Base-by-base conservation (phyloP, 2,888 invertebrate species). In the Sinotaia quadrata region DNA sequence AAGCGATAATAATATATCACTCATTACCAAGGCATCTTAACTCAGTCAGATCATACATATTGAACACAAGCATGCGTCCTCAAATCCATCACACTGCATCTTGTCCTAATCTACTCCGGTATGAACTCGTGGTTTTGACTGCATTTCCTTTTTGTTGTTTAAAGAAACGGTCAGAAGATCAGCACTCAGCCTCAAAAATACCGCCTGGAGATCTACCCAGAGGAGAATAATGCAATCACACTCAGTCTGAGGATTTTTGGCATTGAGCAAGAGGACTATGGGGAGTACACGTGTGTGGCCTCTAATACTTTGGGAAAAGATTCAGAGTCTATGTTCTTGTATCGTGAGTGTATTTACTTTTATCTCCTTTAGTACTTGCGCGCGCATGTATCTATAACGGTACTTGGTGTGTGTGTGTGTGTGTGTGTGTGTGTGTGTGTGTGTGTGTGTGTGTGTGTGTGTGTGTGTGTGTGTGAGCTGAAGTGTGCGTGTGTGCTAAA, bases 231-330 rank as follows among this genome's bases (percentile, higher is more conserved):
- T 29, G 78, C 79, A 24, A 73, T 75, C 4, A 75, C 77, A 1
- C 65, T 81, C 21, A 77, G 76, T 24, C 68, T 82, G 54, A 67
- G 74, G 15, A 79, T 81, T 54, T 62, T 68, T 18, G 54, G 73
- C 59, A 75, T 81, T 27, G 75, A 78, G 56, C 58, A 58, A 36
- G 65, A 73, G 41, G 81, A 82, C 67, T 82, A 68, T 56, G 81
- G 81, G 1, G 73, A 72, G 7, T 82, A 81, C 61, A 76, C 75
- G 2, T 81, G 82, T 57, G 75, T 73, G 34, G 81, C 81, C 8
- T 67, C 71, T 33, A 82, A 81, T 65, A 68, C 67, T 8, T 73
- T 81, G 31, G 81, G 81, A 7, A 69, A 49, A 7, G 75, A 73
- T 27, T 65, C 60, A 8, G 75, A 69, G 8, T 72, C 69, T 4